Percentiles rank a stretch among this genome's conserved stretches.
phyloP scores from a whole-genome alignment of 2,797 vertebrate genomes.

The Betta splendens region DNA sequence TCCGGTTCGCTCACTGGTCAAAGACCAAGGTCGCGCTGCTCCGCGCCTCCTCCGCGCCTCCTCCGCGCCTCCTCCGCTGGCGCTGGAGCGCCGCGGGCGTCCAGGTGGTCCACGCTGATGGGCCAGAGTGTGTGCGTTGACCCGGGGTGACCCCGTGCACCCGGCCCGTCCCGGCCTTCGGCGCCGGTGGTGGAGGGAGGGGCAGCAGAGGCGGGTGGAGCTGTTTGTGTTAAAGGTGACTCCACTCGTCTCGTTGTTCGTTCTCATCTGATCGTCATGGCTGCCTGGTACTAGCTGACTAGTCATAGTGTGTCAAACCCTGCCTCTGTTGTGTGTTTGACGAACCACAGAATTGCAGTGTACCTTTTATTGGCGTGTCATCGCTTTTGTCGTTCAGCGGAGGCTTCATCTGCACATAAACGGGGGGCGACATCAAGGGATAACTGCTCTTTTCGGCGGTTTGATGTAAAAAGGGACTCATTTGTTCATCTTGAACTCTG shows the following conservation, averaged over 20 bases:
- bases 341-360: slow-evolving; percentile 23
- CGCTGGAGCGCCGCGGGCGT: not conserved
- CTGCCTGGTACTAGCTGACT: too few relatives aligned
- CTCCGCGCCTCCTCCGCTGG: slow-evolving; percentile 6
- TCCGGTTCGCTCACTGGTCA: too few relatives aligned
- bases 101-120: slow-evolving; percentile 4
- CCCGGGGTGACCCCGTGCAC: slow-evolving; percentile 47
- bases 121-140: slow-evolving; percentile 38
- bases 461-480: slow-evolving; percentile 41
- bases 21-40: slow-evolving; percentile 24
- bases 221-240: slow-evolving; percentile 67
- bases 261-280: too few relatives aligned
- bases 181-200: slow-evolving; percentile 43
- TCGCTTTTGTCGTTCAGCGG: slow-evolving; percentile 32
- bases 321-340: slow-evolving; percentile 23
- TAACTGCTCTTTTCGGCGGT: slow-evolving; percentile 27
- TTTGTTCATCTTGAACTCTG: slow-evolving; percentile 24
- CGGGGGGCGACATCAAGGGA: slow-evolving; percentile 16
- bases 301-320: slow-evolving; percentile 6
- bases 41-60: too few relatives aligned
- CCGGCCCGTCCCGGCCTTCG: slow-evolving; percentile 22
- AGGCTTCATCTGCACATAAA: slow-evolving; percentile 20
- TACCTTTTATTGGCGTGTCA: slow-evolving; percentile 26
- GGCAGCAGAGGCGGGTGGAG: slow-evolving; percentile 37
- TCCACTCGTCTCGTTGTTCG: too few relatives aligned